Evolutionary conservation across 2,113 vertebrate genomes (phyloP), one percentile per base, ranked within the genome.

Genomic region (Camelus bactrianus): DNA sequence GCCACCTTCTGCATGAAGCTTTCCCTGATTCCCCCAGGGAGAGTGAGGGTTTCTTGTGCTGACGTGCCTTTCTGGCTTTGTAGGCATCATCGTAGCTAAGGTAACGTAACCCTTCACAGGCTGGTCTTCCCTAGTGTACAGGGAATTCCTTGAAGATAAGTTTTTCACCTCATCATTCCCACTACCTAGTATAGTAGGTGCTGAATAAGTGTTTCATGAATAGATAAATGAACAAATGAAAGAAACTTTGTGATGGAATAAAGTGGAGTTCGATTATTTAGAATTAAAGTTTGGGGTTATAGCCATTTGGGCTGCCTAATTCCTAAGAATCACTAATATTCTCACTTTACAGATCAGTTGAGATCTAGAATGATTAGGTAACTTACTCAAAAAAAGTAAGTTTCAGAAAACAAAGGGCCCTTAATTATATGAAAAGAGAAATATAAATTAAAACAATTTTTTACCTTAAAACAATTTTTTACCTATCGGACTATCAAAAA

Each of bases 351-450:
- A 75, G 54, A 87, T 95, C 72, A 84, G 82, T 52, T 24, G 54
- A 77, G 8, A 38, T 79, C 67, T 86, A 64, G 11, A 52, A 93
- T 79, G 20, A 80, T 69, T 88, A 93, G 26, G 15, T 48, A 88
- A 80, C 13, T 80, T 81, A 15, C 54, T 85, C 38, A 70, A 73
- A 35, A 80, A 80, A 56, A 84, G 28, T 35, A 96, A 84, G 85
- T 91, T 95, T 91, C 24, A 93, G 64, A 81, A 81, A 86, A 60
- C 3, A 96, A 79, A 72, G 52, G 7, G 4, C n/a, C 30, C 11
- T 96, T 56, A 72, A 84, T 62, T 84, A 52, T 38, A 50, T 87
- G 65, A 94, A 89, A 83, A 91, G 20, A 35, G 67, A 87, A 75
- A 46, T 80, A 6, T 46, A 91, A 90, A 60, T 60, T 67, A 75